Evolutionary conservation across 2,888 invertebrate species (phyloP), one percentile per base, ranked within the genome.

Genomic region (Protophormia terraenovae): DNA sequence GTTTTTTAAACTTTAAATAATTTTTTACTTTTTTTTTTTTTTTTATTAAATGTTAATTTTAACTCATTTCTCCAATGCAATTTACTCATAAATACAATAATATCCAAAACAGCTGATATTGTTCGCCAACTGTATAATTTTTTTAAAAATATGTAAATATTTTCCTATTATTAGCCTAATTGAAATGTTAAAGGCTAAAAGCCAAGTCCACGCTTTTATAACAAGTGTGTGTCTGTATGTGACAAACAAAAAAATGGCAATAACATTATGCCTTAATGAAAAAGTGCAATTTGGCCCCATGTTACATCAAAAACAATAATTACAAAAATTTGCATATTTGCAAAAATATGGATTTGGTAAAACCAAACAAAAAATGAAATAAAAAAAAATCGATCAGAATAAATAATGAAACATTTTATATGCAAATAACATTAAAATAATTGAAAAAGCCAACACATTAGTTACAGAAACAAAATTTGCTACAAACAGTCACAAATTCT

Each of bases 391-490:
- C 53, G 62, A 82, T 82, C 38, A 55, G 66, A 80, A 80, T 67
- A 58, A 66, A 73, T 73, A 71, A 47, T 27, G 24, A 77, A 71
- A 76, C 75, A 71, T 76, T 84, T 84, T 82, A 79, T 82, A 86
- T 84, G 84, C 78, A 84, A 86, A 86, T 73, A 79, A 62, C 84
- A 86, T 84, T 84, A 84, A 86, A 67, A 79, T 86, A 86, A 86
- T 86, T 86, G 84, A 82, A 86, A 78, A 81, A 64, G 45, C 71
- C 82, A 76, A 71, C 60, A 64, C 64, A 77, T 82, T 69, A 69
- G 50, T 69, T 45, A 55, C 27, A 19, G 62, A 32, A 24, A 69
- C 16, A 81, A 16, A 35, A n/a, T 27, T 14, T 67, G 19, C n/a
- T n/a, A n/a, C 41, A 41, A 3, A 35, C 35, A 35, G 6, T 2